Evolutionary conservation across 2,888 invertebrate species (phyloP), one percentile per base, ranked within the genome.

Genomic region (Elysia crispata): DNA sequence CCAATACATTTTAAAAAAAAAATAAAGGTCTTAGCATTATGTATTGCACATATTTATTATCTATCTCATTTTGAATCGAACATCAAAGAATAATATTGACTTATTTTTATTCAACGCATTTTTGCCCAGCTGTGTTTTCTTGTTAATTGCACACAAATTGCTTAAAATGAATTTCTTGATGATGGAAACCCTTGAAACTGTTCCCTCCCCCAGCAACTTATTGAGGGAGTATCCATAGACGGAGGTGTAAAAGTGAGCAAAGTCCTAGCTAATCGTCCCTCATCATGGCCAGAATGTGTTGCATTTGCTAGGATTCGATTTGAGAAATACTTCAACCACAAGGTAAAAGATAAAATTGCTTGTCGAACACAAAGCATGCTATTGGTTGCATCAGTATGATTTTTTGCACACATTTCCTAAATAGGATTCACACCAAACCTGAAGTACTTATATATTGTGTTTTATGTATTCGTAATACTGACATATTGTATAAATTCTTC

Each of bases 281-380:
- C 78, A 15, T 82, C 79, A 6, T 92, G 90, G 90, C 49, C 41
- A 11, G 84, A 88, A 0, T 92, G 92, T 87, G 85, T 92, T 1
- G 69, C 79, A 3, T 77, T 90, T n/a, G 92, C 89, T 0, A 82
- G 92, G 73, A 74, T 88, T 54, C 91, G 92, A 86, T 92, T 92
- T 88, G 90, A 92, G 74, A 92, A 92, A 84, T 92, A 91, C 80
- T 92, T 92, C 85, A 92, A 91, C 78, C 90, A 92, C 84, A 92
- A 89, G 88, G 92, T 91, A 83, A 73, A 77, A 70, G 41, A 41
- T 11, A 41, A 11, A 41, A n/a, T 41, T 6, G 3, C 41, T 11
- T 41, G 41, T 6, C 11, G n/a, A 3, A 28, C 50, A 11, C n/a
- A n/a, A 41, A 70, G 23, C n/a, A 13, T 31, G n/a, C 18, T 33